phyloP scores from a whole-genome alignment of 2,888 invertebrate genomes.

The Harmothoe impar region DNA sequence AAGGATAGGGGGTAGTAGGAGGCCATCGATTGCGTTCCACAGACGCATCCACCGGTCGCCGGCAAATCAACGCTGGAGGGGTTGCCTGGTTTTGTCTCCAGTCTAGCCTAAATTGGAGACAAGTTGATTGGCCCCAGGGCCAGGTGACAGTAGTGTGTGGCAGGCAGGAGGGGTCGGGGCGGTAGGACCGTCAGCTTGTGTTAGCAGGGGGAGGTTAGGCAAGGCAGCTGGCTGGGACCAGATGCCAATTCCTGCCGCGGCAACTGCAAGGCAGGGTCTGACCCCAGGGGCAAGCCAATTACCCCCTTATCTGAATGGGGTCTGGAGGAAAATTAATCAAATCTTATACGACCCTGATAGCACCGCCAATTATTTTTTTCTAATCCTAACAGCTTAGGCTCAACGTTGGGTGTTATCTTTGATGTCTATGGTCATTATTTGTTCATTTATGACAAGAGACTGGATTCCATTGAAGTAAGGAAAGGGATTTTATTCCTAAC shows the following conservation, averaged over 20 bases:
- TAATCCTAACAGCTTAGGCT: no score
- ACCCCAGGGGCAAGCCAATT: not conserved
- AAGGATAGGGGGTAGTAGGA: not conserved
- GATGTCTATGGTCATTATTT: no score
- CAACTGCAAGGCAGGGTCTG: not conserved
- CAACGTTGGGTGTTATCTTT: no score
- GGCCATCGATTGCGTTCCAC: conserved; percentile 11
- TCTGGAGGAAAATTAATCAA: not conserved
- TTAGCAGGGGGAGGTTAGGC: not conserved
- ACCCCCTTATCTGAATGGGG: not conserved
- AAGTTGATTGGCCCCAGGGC: conserved; percentile 10
- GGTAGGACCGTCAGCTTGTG: not conserved
- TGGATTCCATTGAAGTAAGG: no score
- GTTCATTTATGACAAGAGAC: no score
- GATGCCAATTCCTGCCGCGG: not conserved
- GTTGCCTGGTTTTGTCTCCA: not conserved
- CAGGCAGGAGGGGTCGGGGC: not conserved
- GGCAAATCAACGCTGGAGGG: not conserved
- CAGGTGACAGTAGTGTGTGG: not conserved
- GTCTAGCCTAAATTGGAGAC: conserved; percentile 10
- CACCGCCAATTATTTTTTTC: conserved; percentile 10
- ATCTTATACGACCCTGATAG: not conserved
- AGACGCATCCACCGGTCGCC: not conserved
- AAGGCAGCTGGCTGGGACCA: not conserved
- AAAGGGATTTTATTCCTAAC: no score